Conservation (phyloP, 2,797 vertebrate species). For the Myotis findleyi region DNA sequence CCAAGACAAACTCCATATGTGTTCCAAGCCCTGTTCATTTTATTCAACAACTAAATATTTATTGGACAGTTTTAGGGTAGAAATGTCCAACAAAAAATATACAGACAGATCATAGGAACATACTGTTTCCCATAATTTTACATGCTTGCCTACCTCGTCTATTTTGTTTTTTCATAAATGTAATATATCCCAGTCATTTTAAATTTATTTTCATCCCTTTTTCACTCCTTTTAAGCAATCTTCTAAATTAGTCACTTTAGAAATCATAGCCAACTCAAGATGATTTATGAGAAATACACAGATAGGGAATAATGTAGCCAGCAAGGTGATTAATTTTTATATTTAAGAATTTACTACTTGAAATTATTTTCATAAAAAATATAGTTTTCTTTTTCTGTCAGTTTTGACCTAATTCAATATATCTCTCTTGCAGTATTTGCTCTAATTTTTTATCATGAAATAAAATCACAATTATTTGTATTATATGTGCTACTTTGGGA, state of each 20-base stretch:
- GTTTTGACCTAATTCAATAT: background rate
- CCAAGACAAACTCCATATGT: conserved; percentile 20
- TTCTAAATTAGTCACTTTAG: conserved; percentile 53
- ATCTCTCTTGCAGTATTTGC: conserved; percentile 1
- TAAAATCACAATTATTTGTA: conserved; percentile 21
- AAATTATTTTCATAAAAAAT: conserved; percentile 58
- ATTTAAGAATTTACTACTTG: conserved; percentile 6
- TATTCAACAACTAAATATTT: conserved; percentile 52
- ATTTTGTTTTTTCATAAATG: conserved; percentile 20
- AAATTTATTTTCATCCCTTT: conserved; percentile 9
- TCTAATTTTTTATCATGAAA: conserved; percentile 40
- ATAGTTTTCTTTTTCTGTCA: conserved; percentile 40
- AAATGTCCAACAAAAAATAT: conserved; percentile 23
- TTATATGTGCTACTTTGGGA: background rate
- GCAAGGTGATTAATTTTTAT: conserved; percentile 40
- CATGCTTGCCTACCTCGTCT: background rate
- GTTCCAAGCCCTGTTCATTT: background rate
- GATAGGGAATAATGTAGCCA: background rate
- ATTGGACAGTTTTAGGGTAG: background rate
- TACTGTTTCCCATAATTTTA: conserved; percentile 13
- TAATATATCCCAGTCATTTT: conserved; percentile 27
- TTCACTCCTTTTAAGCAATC: background rate
- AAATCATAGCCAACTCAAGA: conserved; percentile 37
- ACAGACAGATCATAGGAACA: background rate
- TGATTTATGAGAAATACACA: conserved; percentile 58